These are phyloP conservation scores for Eublepharis macularius DNA, from an alignment of 2,113 vertebrate genomes.

Conservation along the genomic window DNA sequence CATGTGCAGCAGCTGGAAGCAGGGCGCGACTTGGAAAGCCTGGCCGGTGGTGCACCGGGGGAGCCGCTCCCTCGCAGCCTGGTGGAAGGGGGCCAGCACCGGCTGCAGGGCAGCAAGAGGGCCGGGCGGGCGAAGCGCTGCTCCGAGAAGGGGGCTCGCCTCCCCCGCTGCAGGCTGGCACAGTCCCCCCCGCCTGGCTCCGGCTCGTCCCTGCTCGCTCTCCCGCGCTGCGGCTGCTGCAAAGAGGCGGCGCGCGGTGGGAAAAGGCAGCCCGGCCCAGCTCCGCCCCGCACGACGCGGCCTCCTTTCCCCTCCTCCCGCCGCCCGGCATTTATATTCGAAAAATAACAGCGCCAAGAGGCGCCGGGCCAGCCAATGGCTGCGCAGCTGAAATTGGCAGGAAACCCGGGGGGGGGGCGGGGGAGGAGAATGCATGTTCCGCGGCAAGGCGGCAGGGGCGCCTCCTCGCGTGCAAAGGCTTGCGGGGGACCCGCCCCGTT, in stretches of 20 bases:
- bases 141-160: neutral
- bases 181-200: too few relatives aligned
- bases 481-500: too few relatives aligned
- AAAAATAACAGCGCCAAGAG: slow-evolving; percentile 83
- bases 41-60: too few relatives aligned
- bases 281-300: neutral
- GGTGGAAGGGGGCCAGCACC: neutral
- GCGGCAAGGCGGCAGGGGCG: too few relatives aligned
- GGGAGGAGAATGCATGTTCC: too few relatives aligned
- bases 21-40: too few relatives aligned
- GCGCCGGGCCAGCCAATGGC: slow-evolving; percentile 75
- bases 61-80: neutral
- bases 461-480: too few relatives aligned
- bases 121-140: neutral
- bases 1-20: too few relatives aligned
- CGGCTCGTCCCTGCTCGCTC: neutral
- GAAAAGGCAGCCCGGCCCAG: neutral
- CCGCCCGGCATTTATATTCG: slow-evolving; percentile 84
- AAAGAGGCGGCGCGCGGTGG: neutral
- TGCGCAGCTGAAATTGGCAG: slow-evolving; percentile 19
- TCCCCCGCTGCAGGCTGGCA: neutral
- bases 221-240: neutral
- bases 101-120: neutral
- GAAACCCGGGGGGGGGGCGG: neutral
- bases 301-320: slow-evolving; percentile 54